Base-by-base conservation (phyloP, 1,140 invertebrate genomes). In the Magallana ariakensis region DNA sequence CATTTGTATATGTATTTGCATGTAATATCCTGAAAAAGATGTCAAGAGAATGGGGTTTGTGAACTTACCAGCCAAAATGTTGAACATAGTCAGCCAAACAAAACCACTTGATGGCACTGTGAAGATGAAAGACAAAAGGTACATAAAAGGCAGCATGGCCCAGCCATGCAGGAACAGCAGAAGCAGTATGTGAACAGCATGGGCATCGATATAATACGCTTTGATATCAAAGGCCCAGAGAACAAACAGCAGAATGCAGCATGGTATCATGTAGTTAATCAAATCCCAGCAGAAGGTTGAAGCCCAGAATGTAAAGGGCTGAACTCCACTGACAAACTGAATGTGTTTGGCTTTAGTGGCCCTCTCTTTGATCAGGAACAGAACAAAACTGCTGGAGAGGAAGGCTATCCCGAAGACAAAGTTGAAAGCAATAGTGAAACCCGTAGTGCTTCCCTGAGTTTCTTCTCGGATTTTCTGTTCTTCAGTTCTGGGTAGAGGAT, bases 271-370 rank as follows among this genome's bases (percentile, higher is more conserved):
- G 88, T 89, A 94, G 86, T 93, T 93, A 56, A 94, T 89, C 11
- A 94, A 84, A 87, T 98, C 97, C 96, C 97, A 97, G 1, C 97
- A 82, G 66, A 97, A 96, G 3, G 96, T 96, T 1, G 96, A 94
- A 0, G 95, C 80, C 97, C 97, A 98, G 94, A 97, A 97, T 3
- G 96, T 96, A 53, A 96, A 94, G 0, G 96, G 95, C 81, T 96
- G 96, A 0, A 97, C 96, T 15, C 94, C 94, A 87, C 92, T 94
- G 15, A 93, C 91, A 90, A 93, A 91, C 85, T 94, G 93, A 16
- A 92, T 84, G 80, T 94, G 93, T 85, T 93, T 93, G 0, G 92
- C 89, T 57, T 92, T 92, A 1, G 87, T 90, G 9, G 88, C 54
- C 16, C 92, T 86, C 80, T 93, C 93, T 84, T 92, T 92, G 57